phyloP scores from a whole-genome alignment of 2,888 invertebrate genomes.

The Drosophila recens region DNA sequence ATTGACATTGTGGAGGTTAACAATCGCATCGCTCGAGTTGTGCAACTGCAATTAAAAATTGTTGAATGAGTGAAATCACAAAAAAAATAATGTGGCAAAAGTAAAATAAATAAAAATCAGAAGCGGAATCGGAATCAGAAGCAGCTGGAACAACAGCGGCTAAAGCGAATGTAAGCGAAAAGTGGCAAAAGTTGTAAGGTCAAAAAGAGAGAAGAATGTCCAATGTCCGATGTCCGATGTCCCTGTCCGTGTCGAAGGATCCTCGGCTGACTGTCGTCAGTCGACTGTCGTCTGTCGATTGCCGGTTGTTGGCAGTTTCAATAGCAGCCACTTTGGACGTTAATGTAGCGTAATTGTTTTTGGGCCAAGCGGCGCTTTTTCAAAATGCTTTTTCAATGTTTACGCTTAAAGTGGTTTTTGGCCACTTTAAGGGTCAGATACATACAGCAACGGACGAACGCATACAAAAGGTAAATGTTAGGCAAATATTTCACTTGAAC shows the following conservation, averaged over 20 bases:
- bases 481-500: conserved; percentile 75
- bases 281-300: conserved; percentile 19
- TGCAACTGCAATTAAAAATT: conserved; percentile 86
- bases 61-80: conserved; percentile 57
- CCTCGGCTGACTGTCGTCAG: conserved; percentile 14
- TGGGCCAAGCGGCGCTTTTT: conserved; percentile 48
- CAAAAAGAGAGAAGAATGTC: conserved; percentile 29
- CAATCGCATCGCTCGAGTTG: conserved; percentile 89
- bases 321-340: conserved; percentile 71
- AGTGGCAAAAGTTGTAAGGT: conserved; percentile 57
- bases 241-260: conserved; percentile 26
- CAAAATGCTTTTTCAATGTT: conserved; percentile 55
- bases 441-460: neutral
- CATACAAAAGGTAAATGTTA: conserved; percentile 52
- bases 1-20: conserved; percentile 88
- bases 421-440: conserved; percentile 52
- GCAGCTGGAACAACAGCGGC: conserved; percentile 10
- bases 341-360: conserved; percentile 78
- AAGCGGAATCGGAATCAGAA: neutral
- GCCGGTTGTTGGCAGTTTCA: conserved; percentile 42
- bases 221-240: conserved; percentile 1
- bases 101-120: conserved; percentile 7
- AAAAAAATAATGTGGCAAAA: conserved; percentile 44
- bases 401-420: conserved; percentile 27
- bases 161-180: conserved; percentile 46